Base-by-base conservation (phyloP, 2,113 vertebrate genomes). In the Conger conger region DNA sequence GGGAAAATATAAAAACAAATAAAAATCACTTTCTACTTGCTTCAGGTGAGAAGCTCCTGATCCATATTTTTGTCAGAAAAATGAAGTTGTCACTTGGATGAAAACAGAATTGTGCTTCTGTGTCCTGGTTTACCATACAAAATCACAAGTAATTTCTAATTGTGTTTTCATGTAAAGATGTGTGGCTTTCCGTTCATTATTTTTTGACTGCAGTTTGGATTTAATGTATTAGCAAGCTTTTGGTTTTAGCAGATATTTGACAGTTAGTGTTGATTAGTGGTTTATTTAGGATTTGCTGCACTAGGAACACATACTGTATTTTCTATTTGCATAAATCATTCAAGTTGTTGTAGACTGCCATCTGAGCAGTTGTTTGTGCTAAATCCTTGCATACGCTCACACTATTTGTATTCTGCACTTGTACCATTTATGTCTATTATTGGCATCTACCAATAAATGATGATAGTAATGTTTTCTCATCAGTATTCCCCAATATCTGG, bases 61-160 rank as follows among this genome's bases (percentile, higher is more conserved):
- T 36, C 35, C 77, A 68, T 85, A 80, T 23, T 54, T 9, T 38
- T n/a, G 15, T 80, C 50, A 45, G 82, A 83, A 8, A 27, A 23
- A 45, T 42, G 38, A 0, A 20, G 79, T 80, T 36, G 15, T 35
- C 4, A 36, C 38, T 11, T 30, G 30, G 16, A 18, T 37, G 11
- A 50, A 45, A 82, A 50, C 53, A 17, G 63, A 73, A 16, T 9
- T 83, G 6, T 50, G 45, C 45, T 63, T 63, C 27, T 20, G 20
- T 27, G 23, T 27, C 57, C 57, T 8, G 0, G 57, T 63, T 63
- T 27, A 79, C 13, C 37, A 33, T 76, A 27, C 53, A 84, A 80
- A 80, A 84, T 63, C 82, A 38, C 40, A 33, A 23, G 18, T 73
- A 73, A 85, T 80, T 85, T 80, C 68, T 36, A 36, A 35, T 80